These are phyloP conservation scores for Helogale parvula DNA, from an alignment of 2,113 vertebrate genomes.

Conservation along the genomic window DNA sequence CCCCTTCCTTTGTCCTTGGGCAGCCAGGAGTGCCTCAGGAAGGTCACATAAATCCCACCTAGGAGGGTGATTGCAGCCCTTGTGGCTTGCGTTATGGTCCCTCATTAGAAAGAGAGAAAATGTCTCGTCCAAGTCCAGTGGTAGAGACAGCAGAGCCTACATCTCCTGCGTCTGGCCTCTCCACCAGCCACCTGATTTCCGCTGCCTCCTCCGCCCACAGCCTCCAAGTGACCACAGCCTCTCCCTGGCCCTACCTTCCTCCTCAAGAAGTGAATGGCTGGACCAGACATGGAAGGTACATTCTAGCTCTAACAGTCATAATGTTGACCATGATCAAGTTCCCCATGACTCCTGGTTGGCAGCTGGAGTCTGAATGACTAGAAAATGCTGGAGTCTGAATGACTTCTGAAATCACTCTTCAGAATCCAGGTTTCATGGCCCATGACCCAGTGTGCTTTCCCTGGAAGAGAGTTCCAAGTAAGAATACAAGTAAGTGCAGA, in stretches of 20 bases:
- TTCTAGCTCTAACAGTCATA: not conserved
- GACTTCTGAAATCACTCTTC: not conserved
- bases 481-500: not conserved
- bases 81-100: too few species aligned
- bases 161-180: not conserved
- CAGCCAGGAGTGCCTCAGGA: too few species aligned
- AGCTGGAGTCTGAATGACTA: not conserved
- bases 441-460: not conserved
- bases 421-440: not conserved
- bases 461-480: not conserved
- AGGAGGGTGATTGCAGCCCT: too few species aligned
- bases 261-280: not conserved
- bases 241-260: not conserved
- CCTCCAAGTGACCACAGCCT: not conserved
- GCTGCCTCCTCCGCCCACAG: fast-evolving
- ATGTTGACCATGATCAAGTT: not conserved
- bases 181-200: not conserved
- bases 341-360: not conserved
- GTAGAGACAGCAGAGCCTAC: not conserved
- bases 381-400: not conserved
- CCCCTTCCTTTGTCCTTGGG: too few species aligned
- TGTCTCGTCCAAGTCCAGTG: not conserved
- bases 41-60: too few species aligned
- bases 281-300: not conserved
- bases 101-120: not conserved